Conservation (phyloP, 2,888 invertebrate genomes). For the Synergus gifuensis region DNA sequence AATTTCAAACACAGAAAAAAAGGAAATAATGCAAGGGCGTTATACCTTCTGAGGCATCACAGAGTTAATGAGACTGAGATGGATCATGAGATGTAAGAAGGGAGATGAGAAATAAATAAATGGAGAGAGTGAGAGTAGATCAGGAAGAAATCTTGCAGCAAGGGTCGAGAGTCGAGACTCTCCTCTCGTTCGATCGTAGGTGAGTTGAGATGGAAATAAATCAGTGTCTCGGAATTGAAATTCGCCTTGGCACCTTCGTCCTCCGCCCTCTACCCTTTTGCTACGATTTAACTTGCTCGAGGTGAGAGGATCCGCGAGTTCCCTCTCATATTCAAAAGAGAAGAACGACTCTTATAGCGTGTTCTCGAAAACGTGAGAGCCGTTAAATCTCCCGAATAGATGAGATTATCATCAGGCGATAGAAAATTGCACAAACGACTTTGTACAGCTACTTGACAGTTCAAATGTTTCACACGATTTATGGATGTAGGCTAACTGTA, state of each 20-base stretch:
- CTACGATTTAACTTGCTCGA: conserved; percentile 43
- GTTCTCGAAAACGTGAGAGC: conserved; percentile 29
- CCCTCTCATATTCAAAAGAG: conserved; percentile 10
- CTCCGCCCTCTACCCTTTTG: conserved; percentile 38
- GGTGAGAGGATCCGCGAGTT: conserved; percentile 11
- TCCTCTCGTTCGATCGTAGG: conserved; percentile 55
- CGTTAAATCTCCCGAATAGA: conserved; percentile 12
- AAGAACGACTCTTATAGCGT: not conserved
- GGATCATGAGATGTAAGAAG: not conserved
- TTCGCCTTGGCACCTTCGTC: conserved; percentile 56
- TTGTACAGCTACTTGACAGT: conserved; percentile 14
- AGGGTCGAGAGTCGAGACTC: conserved; percentile 42
- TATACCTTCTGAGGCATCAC: not conserved
- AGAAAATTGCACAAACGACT: conserved; percentile 18
- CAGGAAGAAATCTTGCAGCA: conserved; percentile 45
- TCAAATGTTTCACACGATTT: conserved; percentile 31
- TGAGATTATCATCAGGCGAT: conserved; percentile 17
- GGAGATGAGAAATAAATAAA: conserved; percentile 35
- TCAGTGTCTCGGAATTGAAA: conserved; percentile 68
- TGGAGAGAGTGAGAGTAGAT: conserved; percentile 34
- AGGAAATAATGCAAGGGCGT: not conserved
- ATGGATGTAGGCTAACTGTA: not conserved
- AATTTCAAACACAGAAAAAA: not conserved
- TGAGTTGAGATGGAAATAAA: conserved; percentile 65
- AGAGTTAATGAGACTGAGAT: conserved; percentile 19